phyloP scores from a whole-genome alignment of 2,888 invertebrate genomes.

The Pandemis heparana region DNA sequence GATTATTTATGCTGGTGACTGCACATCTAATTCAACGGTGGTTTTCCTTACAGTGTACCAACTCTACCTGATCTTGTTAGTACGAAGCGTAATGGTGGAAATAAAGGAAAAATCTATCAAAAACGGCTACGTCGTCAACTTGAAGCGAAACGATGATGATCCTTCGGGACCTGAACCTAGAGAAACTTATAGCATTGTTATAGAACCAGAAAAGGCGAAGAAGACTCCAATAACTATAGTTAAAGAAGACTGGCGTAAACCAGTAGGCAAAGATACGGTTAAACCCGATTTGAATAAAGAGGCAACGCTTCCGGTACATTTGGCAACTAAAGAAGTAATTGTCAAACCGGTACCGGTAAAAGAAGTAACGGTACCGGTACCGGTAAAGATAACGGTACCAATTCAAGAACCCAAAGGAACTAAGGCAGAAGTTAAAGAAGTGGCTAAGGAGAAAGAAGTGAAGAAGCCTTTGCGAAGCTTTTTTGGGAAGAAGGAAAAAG shows the following conservation, averaged over 20 bases:
- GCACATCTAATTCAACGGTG: too few species aligned
- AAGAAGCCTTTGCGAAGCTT: conserved; percentile 22
- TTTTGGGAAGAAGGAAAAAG: conserved; percentile 37
- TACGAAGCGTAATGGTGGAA: conserved; percentile 67
- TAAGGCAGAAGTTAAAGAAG: conserved; percentile 1
- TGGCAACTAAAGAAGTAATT: not conserved
- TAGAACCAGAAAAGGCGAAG: conserved; percentile 27
- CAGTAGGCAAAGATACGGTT: not conserved
- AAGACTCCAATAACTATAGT: conserved; percentile 11
- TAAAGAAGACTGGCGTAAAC: conserved; percentile 9
- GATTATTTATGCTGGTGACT: too few species aligned
- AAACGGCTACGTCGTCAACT: conserved; percentile 36
- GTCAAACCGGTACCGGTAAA: not conserved
- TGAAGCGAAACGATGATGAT: conserved; percentile 2
- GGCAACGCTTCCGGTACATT: conserved; percentile 8
- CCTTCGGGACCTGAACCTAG: conserved; percentile 6
- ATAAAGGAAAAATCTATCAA: conserved; percentile 54
- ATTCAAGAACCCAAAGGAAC: not conserved
- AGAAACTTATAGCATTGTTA: conserved; percentile 32
- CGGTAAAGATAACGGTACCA: not conserved
- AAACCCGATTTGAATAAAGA: not conserved
- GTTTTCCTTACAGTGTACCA: conserved; percentile 64
- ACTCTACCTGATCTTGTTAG: conserved; percentile 63
- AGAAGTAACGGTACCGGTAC: not conserved
- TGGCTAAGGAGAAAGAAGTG: conserved; percentile 15